phyloP scores from a whole-genome alignment of 2,888 invertebrate genomes.

The Oscheius sp. region DNA sequence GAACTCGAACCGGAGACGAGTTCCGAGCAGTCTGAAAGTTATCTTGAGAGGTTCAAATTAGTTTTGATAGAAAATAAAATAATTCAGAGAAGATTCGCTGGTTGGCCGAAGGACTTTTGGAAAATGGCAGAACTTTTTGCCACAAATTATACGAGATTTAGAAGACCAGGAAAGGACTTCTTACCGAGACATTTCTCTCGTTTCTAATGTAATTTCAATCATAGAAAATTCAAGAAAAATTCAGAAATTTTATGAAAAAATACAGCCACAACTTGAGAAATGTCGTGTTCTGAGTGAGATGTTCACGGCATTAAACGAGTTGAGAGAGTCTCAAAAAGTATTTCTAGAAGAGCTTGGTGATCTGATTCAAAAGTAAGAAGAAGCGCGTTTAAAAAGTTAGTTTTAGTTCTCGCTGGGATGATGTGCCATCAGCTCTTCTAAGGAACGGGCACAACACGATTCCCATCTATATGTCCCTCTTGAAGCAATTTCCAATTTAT shows the following conservation, averaged over 20 bases:
- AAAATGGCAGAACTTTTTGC: constrained; percentile 16
- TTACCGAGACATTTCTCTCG: constrained; percentile 32
- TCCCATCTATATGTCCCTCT: constrained; percentile 39
- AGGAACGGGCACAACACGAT: constrained; percentile 43
- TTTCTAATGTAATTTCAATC: constrained; percentile 13
- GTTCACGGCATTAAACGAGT: constrained; percentile 13
- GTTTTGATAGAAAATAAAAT: not conserved
- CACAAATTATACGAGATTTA: constrained; percentile 48
- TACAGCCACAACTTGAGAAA: constrained; percentile 16
- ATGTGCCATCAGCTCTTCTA: constrained; percentile 15
- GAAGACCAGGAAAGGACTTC: constrained; percentile 48
- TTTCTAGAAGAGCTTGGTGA: constrained; percentile 9
- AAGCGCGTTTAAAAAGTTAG: not conserved
- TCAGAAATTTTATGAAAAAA: constrained; percentile 9
- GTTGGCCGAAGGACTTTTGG: constrained; percentile 7
- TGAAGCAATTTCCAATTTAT: constrained; percentile 47
- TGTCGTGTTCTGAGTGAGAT: constrained; percentile 22
- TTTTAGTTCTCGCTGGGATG: constrained; percentile 19
- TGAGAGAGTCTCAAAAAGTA: constrained; percentile 3
- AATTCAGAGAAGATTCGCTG: constrained; percentile 23
- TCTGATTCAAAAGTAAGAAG: constrained; percentile 3
- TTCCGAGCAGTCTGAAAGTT: constrained; percentile 27
- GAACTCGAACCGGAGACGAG: constrained; percentile 28
- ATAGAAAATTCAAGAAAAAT: not conserved
- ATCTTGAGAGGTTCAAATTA: constrained; percentile 3